Percentiles rank a stretch among this genome's conserved stretches.
These are phyloP conservation scores for Girardia tigrina DNA, from an alignment of 2,888 invertebrate genomes.

Conservation along the genomic window DNA sequence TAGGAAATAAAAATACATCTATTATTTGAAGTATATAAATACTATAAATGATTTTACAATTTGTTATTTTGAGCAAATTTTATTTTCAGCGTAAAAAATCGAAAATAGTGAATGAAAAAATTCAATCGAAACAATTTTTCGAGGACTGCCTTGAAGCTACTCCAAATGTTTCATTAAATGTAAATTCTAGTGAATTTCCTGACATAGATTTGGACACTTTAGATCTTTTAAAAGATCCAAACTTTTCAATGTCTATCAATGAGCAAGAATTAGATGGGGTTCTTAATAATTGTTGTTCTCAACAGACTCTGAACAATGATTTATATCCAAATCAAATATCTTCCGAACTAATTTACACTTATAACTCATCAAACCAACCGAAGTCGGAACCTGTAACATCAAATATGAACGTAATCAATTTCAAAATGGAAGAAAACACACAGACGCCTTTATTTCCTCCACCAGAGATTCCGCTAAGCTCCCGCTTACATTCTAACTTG, in stretches of 20 bases:
- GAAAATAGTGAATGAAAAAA: not conserved
- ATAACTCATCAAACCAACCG: not conserved
- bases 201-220: slow-evolving; percentile 9
- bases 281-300: slow-evolving; percentile 12
- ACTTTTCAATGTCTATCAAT: slow-evolving; percentile 1
- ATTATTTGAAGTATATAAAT: too few species aligned
- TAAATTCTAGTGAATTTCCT: not conserved
- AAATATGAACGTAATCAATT: not conserved
- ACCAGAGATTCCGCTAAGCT: not conserved
- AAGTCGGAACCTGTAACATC: not conserved
- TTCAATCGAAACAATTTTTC: not conserved
- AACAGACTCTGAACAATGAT: not conserved
- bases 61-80: too few species aligned
- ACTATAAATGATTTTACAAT: too few species aligned
- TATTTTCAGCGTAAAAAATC: not conserved
- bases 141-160: not conserved
- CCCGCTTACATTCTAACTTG: not conserved
- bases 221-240: not conserved
- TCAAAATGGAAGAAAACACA: slow-evolving; percentile 11
- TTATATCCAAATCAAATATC: not conserved
- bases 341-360: not conserved
- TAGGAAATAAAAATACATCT: too few species aligned
- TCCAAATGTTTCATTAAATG: slow-evolving; percentile 18
- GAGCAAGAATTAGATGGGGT: slow-evolving; percentile 15
- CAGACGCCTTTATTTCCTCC: slow-evolving; percentile 7